Percentiles rank a stretch among this genome's conserved stretches.
Evolutionary conservation across 1,140 invertebrate species (phyloP).

Genomic region (Aphaenogaster rudis): DNA sequence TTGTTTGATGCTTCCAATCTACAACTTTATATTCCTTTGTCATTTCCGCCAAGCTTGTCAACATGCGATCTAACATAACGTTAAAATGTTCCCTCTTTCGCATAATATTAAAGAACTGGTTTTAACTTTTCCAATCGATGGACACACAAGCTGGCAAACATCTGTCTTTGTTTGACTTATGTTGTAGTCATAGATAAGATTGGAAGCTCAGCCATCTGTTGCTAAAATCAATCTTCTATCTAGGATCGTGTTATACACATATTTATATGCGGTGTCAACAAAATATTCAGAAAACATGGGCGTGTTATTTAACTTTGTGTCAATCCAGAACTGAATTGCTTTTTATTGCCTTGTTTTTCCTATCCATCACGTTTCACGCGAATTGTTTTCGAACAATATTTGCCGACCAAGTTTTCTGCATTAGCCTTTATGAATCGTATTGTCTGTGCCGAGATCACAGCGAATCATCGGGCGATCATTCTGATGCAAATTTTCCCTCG

Average conservation of each 20-base stretch:
- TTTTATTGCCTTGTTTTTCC: conserved; percentile 45
- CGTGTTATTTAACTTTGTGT: conserved; percentile 34
- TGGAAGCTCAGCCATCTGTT: conserved; percentile 66
- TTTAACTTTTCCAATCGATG: conserved; percentile 59
- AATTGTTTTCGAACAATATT: conserved; percentile 41
- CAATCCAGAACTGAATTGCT: neutral
- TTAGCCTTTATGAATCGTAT: conserved; percentile 12
- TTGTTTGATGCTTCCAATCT: neutral
- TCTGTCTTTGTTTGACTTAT: conserved; percentile 72
- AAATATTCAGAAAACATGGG: conserved; percentile 15
- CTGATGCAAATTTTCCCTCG: conserved; percentile 2
- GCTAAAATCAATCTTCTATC: conserved; percentile 47
- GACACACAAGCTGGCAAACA: conserved; percentile 57
- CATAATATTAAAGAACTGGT: neutral
- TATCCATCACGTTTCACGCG: conserved; percentile 32
- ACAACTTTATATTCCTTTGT: neutral
- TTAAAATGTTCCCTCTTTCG: conserved; percentile 11
- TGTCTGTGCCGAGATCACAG: neutral
- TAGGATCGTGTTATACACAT: conserved; percentile 16
- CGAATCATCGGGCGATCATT: neutral
- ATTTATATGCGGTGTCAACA: conserved; percentile 38
- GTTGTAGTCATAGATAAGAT: conserved; percentile 60
- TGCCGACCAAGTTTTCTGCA: conserved; percentile 3
- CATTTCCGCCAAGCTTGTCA: neutral
- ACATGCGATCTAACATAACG: neutral